Percentiles rank a stretch among this genome's conserved stretches.
Conservation (phyloP, 2,888 invertebrate species). For the Thalpophila matura region DNA sequence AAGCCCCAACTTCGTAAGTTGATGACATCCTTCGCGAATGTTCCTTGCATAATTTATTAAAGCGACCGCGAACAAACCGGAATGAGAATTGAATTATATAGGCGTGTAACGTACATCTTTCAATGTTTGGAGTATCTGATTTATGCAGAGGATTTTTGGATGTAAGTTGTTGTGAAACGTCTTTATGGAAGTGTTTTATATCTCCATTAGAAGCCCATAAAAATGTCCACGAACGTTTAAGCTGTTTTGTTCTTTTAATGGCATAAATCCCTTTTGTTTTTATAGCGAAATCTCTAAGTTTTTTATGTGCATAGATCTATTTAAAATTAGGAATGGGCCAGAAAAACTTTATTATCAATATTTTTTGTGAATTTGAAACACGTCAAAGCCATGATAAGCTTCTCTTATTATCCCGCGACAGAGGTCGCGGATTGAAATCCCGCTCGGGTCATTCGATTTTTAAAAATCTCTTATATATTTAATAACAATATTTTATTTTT, state of each 20-base stretch:
- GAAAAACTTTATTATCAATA: too few species aligned
- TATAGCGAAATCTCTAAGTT: too few species aligned
- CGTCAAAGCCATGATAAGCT: too few species aligned
- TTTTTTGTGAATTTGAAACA: too few species aligned
- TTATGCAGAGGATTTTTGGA: slow-evolving; percentile 20
- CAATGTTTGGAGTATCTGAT: slow-evolving; percentile 13
- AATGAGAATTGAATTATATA: slow-evolving; percentile 57
- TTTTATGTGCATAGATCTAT: too few species aligned
- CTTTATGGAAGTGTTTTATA: slow-evolving; percentile 3
- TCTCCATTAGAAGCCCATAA: slow-evolving; percentile 2
- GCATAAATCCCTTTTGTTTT: too few species aligned
- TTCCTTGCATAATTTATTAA: slow-evolving; percentile 55
- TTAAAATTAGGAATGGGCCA: too few species aligned
- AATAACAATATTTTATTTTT: too few species aligned
- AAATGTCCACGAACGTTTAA: not conserved
- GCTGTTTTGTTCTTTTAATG: not conserved
- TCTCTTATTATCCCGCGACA: too few species aligned
- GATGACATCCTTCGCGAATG: slow-evolving; percentile 39
- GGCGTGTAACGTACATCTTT: slow-evolving; percentile 31
- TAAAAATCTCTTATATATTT: too few species aligned
- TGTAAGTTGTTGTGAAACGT: not conserved
- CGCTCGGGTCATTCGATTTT: too few species aligned
- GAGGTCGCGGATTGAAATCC: too few species aligned
- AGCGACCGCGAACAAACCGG: slow-evolving; percentile 20
- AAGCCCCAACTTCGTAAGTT: slow-evolving; percentile 31